Evolutionary conservation across 2,113 vertebrate genomes (phyloP).

Genomic region (Psammodynastes pulverulentus): DNA sequence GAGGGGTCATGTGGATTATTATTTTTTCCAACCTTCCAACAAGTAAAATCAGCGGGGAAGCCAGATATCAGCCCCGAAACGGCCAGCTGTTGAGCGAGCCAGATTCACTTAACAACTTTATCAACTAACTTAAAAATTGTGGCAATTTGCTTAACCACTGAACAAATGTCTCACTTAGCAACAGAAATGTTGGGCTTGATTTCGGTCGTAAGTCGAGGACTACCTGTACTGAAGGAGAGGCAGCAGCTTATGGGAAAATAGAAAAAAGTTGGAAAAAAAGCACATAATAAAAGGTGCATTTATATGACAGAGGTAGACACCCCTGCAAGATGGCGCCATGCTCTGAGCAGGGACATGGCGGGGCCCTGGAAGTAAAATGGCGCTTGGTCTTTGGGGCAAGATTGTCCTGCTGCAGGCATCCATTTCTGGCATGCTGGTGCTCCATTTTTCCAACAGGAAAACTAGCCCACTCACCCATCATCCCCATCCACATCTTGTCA

Average conservation of each 20-base stretch:
- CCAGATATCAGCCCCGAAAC: neutral
- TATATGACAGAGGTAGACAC: neutral
- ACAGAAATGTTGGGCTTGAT: neutral
- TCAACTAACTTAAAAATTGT: neutral
- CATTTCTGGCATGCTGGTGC: neutral
- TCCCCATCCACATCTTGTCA: neutral
- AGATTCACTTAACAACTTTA: too few relatives aligned
- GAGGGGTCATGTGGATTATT: neutral
- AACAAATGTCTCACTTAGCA: neutral
- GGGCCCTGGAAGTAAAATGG: constrained; percentile 31
- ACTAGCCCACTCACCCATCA: neutral
- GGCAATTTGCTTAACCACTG: neutral
- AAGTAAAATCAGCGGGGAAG: neutral
- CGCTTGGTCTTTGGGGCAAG: constrained; percentile 27
- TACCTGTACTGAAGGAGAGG: neutral
- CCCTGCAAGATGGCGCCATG: neutral
- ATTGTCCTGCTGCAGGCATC: neutral
- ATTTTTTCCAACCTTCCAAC: neutral
- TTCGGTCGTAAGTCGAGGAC: neutral
- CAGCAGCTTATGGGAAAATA: neutral
- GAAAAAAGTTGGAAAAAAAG: neutral
- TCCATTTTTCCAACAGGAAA: neutral
- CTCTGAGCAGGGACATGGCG: neutral
- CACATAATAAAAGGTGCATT: neutral
- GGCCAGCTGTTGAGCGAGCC: too few relatives aligned